Base-by-base conservation (phyloP, 1,140 invertebrate species). In the Asobara japonica region DNA sequence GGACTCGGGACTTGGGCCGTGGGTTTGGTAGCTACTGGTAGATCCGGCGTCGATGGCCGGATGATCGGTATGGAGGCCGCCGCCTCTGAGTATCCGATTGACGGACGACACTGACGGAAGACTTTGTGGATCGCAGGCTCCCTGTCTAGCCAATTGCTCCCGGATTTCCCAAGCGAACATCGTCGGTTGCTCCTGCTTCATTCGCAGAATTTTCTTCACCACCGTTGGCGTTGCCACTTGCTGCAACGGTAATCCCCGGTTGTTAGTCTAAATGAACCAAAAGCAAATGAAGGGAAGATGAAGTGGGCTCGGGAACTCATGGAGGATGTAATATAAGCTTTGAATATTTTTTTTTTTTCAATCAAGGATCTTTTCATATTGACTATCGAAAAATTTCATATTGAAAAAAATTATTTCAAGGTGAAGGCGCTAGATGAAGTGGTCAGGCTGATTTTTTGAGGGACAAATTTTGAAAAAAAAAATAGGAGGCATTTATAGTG, bases 161-260 rank as follows among this genome's bases (percentile, higher is more conserved):
- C 95, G 89, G 62, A 97, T 97, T 88, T 97, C 96, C 95, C 95
- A 97, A 10, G 95, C 95, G 79, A 97, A 97, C 92, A 97, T 94
- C 4, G 94, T 94, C 0, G 95, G 95, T 83, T 97, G 96, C 82
- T 97, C 95, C 79, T 96, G 94, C 82, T 97, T 97, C 80, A 96
- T 91, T 3, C 95, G 91, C 13, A 97, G 90, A 74, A 97, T 97
- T 88, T 95, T 95, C 86, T 96, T 95, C 0, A 97, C 95, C 0
- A 97, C 95, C 0, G 95, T 95, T 11, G 96, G 95, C 18, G 95
- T 97, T 61, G 96, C 95, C 62, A 97, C 95, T 95, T 97, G 95
- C 94, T 96, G 90, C 72, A 90, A 91, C 81, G 79, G 80, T 76
- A 76, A 66, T 64, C 61, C 72, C 71, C 72, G 41, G 48, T 71